A percentile compares a stretch with the other conserved stretches of the same genome.
Conservation (phyloP, 2,797 vertebrate species). For the Chloroceryle amazona region DNA sequence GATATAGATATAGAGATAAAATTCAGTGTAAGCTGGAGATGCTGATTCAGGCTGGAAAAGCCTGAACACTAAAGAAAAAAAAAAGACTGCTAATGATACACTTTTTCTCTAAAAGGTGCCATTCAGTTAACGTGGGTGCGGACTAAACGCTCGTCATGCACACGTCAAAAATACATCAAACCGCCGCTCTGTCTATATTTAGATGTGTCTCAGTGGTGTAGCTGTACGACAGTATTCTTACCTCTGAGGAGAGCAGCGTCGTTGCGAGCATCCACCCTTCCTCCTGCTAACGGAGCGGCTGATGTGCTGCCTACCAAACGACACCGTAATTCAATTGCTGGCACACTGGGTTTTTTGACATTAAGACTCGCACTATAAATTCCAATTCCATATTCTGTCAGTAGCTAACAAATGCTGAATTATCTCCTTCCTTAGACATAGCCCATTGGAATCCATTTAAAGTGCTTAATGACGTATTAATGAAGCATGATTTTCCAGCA, state of each 20-base stretch:
- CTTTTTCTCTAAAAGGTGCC: not conserved
- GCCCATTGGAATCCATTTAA: conserved; percentile 77
- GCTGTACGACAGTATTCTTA: not conserved
- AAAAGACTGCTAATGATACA: not conserved
- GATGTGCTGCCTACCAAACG: conserved; percentile 16
- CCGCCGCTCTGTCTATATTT: not conserved
- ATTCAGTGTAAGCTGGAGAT: not conserved
- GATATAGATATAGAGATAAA: not conserved
- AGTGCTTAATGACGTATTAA: conserved; percentile 83
- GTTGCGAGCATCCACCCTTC: conserved; percentile 57
- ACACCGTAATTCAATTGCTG: conserved; percentile 68
- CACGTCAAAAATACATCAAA: conserved; percentile 35
- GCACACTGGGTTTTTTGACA: conserved; percentile 67
- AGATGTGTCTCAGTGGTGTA: not conserved
- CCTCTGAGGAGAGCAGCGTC: conserved; percentile 31
- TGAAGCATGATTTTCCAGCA: conserved; percentile 77
- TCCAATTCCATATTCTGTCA: conserved; percentile 76
- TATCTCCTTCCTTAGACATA: conserved; percentile 77
- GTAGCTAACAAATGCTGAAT: conserved; percentile 79
- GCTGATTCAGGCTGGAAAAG: not conserved
- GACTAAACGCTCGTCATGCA: not conserved
- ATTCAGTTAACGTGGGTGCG: not conserved
- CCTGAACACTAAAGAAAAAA: not conserved
- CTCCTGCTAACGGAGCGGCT: conserved; percentile 38
- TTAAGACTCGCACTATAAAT: conserved; percentile 73